phyloP scores from a whole-genome alignment of 2,113 vertebrate species.

The Pelecanoides urinatrix region DNA sequence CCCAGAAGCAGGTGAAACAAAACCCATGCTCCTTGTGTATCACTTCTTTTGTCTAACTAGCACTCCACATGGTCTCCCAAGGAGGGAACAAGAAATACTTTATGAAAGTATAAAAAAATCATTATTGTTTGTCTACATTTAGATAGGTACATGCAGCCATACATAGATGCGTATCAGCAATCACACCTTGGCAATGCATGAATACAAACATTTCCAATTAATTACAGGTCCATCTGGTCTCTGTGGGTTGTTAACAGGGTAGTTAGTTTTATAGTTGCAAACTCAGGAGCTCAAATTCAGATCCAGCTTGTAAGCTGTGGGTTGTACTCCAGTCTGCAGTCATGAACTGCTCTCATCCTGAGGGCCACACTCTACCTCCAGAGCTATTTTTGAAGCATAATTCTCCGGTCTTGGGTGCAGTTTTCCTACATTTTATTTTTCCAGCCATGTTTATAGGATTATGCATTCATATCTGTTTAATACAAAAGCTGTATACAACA shows the following conservation, averaged over 20 bases:
- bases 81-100: background rate
- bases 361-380: background rate
- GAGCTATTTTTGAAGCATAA: background rate
- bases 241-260: slow-evolving; percentile 15
- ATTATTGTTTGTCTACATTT: background rate
- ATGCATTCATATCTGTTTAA: background rate
- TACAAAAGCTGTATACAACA: background rate
- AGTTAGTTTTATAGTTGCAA: background rate
- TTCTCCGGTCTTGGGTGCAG: background rate
- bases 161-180: background rate
- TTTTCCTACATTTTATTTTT: background rate
- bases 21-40: background rate
- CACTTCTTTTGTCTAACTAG: background rate
- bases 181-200: background rate
- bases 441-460: background rate
- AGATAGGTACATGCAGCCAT: background rate
- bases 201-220: background rate
- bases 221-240: slow-evolving; percentile 46
- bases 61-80: background rate
- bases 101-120: background rate
- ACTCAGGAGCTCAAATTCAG: background rate
- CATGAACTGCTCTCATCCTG: slow-evolving; percentile 1
- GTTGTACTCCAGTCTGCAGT: background rate
- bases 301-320: background rate
- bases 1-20: background rate